Conservation (phyloP, 2,113 vertebrate species). For the Epinephelus fuscoguttatus region DNA sequence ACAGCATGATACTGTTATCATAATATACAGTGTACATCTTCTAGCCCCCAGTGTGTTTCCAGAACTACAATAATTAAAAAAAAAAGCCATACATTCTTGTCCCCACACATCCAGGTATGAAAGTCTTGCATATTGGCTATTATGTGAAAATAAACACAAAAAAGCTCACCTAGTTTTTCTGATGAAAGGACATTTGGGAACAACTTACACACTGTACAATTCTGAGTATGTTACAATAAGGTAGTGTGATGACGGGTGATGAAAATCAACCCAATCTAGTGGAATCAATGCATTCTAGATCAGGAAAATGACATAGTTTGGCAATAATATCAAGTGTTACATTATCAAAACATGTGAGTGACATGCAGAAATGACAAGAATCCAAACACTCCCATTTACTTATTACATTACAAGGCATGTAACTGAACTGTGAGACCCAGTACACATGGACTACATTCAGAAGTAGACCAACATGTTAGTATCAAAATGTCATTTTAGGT, state of each 20-base stretch:
- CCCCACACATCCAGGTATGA: constrained; percentile 48
- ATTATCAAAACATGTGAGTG: constrained; percentile 20
- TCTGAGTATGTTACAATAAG: constrained; percentile 21
- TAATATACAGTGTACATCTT: constrained; percentile 20
- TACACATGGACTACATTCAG: neutral
- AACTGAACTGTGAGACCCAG: neutral
- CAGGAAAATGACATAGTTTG: constrained; percentile 22
- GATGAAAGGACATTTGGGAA: neutral
- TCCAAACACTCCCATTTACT: constrained; percentile 20
- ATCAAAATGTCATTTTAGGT: constrained; percentile 30
- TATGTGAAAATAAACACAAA: constrained; percentile 28
- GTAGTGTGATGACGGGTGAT: constrained; percentile 5
- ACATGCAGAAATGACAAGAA: constrained; percentile 59
- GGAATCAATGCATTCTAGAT: constrained; percentile 23
- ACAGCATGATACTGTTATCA: constrained; percentile 34
- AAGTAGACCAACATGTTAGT: neutral
- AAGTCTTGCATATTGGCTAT: constrained; percentile 64
- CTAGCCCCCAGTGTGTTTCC: constrained; percentile 28
- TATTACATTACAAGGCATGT: constrained; percentile 21
- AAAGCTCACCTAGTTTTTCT: constrained; percentile 9
- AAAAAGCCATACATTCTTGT: constrained; percentile 39
- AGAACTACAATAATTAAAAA: constrained; percentile 12
- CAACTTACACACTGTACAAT: constrained; percentile 21
- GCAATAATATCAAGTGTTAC: constrained; percentile 30
- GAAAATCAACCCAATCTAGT: neutral